Evolutionary conservation across 2,888 invertebrate genomes (phyloP).

Genomic region (Galerucella nymphaeae): DNA sequence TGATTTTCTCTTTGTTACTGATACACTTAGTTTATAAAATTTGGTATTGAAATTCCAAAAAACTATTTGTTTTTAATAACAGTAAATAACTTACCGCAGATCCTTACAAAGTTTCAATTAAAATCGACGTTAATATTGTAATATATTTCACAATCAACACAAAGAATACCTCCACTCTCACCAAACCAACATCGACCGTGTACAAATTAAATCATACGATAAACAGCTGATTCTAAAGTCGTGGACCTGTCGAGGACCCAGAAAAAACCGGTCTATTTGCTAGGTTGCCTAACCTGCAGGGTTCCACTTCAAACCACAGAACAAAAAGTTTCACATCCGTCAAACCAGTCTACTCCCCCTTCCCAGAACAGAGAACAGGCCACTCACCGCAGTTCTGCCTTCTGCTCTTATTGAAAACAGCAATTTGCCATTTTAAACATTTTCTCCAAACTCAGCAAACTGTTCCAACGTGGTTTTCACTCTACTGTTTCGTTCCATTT

Average conservation of each 20-base stretch:
- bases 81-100: constrained; percentile 7
- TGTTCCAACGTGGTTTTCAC: no score
- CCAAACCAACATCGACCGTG: background rate
- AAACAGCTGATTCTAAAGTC: constrained; percentile 23
- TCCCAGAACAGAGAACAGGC: no score
- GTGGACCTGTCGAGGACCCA: background rate
- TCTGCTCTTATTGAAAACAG: no score
- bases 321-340: no score
- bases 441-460: no score
- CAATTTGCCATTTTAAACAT: no score
- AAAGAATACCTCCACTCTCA: constrained; percentile 33
- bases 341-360: no score
- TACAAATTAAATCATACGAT: constrained; percentile 26
- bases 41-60: constrained; percentile 4
- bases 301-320: no score
- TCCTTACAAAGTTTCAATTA: constrained; percentile 5
- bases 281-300: constrained; percentile 16
- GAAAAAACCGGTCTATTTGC: constrained; percentile 17
- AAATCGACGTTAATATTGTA: constrained; percentile 10
- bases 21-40: background rate
- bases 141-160: constrained; percentile 25
- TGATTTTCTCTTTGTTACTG: constrained; percentile 15
- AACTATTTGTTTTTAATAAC: background rate
- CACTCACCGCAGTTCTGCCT: no score
- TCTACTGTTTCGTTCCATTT: no score